These are phyloP conservation scores for Andrena minutula DNA, from an alignment of 2,888 invertebrate species.

Conservation along the genomic window DNA sequence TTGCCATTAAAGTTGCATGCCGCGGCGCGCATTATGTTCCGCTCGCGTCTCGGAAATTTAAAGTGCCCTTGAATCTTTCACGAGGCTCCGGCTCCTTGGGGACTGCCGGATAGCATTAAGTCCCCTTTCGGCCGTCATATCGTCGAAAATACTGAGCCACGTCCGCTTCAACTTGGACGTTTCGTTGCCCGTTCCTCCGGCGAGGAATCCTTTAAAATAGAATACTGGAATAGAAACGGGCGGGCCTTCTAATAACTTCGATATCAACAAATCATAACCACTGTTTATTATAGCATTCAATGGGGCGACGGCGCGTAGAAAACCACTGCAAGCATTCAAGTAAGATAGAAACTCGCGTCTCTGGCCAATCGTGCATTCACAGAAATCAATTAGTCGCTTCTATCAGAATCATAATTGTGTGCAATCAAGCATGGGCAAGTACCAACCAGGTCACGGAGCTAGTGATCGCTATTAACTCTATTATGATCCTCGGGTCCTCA, in stretches of 20 bases:
- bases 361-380: neutral
- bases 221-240: neutral
- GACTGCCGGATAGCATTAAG: conserved; percentile 24
- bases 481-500: no score
- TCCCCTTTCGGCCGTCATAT: conserved; percentile 6
- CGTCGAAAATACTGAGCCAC: conserved; percentile 14
- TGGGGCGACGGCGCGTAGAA: neutral
- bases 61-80: conserved; percentile 55
- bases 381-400: neutral
- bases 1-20: conserved; percentile 46
- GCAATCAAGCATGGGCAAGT: no score
- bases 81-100: conserved; percentile 1
- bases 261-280: neutral
- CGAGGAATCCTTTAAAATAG: neutral
- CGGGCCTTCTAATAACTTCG: neutral
- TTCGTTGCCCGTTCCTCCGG: neutral
- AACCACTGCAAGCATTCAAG: neutral
- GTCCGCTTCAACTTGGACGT: neutral
- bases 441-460: no score
- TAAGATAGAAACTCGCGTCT: neutral
- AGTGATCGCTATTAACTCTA: no score
- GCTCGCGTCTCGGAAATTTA: conserved; percentile 44
- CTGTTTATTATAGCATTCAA: neutral
- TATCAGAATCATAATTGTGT: no score
- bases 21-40: conserved; percentile 25